Evolutionary conservation across 2,888 invertebrate species (phyloP), one percentile per base, ranked within the genome.

Genomic region (Trachelus iudaicus): DNA sequence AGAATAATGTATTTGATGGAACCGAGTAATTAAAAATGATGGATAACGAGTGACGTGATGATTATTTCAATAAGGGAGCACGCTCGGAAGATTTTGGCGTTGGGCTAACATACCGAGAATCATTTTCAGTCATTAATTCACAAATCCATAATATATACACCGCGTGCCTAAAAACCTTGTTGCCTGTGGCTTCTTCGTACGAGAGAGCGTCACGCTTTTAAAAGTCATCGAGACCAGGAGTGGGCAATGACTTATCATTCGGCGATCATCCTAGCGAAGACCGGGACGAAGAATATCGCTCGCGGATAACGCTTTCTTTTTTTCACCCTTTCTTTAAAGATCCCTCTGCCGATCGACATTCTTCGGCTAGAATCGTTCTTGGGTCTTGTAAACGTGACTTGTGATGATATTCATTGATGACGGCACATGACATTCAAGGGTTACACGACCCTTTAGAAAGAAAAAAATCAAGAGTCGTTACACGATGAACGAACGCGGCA

Each of bases 101-200:
- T 56, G 56, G 23, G 56, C 9, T 56, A 23, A 15, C 6, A 9
- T 23, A 56, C 56, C 56, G 9, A 56, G 56, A 23, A 56, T 56
- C 56, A 56, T 23, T 56, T 56, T 56, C 56, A 56, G 23, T 56
- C 56, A 56, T 56, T 23, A 15, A 56, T 56, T 56, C 56, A 56
- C 56, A 9, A 56, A 56, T 56, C 23, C 56, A 56, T 56, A 56
- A 74, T 37, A 76, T 35, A 78, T 73, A 83, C 83, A 85, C 84
- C 80, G 84, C 83, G 85, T 85, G 85, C 85, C 85, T 85, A 83
- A 83, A 85, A 81, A 85, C 84, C 85, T 84, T 79, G 81, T 85
- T 85, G 85, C 85, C 83, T 85, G 80, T 79, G 82, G 56, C 79
- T 81, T 74, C 75, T 76, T 75, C 79, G 79, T 78, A 79, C 81